A percentile compares a stretch with the other conserved stretches of the same genome.
Conservation (phyloP, 2,113 vertebrate genomes). For the Thryonomys swinderianus region DNA sequence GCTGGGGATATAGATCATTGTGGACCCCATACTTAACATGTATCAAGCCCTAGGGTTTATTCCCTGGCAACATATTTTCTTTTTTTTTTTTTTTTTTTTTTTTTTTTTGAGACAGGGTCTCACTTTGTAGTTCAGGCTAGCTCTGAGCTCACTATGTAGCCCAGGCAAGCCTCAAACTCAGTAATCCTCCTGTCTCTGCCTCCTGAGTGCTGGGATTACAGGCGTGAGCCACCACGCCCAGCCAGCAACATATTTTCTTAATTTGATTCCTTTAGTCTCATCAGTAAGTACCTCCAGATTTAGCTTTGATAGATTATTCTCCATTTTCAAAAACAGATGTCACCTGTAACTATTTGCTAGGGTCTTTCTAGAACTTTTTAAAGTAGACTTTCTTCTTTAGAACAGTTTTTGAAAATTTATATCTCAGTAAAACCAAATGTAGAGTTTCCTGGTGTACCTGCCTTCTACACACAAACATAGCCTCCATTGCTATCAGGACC, state of each 20-base stretch:
- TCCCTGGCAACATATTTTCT: neutral
- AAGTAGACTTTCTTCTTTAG: slow-evolving; percentile 24
- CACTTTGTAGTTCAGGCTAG: no score
- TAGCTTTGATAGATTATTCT: neutral
- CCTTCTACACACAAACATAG: neutral
- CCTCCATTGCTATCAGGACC: accelerated
- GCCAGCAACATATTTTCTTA: neutral
- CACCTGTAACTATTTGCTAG: neutral
- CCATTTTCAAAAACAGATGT: slow-evolving; percentile 13
- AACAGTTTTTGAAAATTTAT: neutral
- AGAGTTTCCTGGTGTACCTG: accelerated
- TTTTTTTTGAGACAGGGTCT: no score
- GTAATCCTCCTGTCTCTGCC: no score
- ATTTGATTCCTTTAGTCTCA: slow-evolving; percentile 1
- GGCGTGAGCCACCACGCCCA: no score
- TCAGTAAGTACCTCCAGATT: neutral
- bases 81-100: no score
- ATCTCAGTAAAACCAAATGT: neutral
- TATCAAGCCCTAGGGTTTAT: neutral
- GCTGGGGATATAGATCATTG: neutral
- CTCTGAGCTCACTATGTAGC: no score
- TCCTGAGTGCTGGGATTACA: no score
- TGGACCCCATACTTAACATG: neutral
- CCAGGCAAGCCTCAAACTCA: no score
- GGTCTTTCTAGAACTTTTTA: neutral